Conservation (phyloP, 1,140 invertebrate species). For the Penaeus chinensis region DNA sequence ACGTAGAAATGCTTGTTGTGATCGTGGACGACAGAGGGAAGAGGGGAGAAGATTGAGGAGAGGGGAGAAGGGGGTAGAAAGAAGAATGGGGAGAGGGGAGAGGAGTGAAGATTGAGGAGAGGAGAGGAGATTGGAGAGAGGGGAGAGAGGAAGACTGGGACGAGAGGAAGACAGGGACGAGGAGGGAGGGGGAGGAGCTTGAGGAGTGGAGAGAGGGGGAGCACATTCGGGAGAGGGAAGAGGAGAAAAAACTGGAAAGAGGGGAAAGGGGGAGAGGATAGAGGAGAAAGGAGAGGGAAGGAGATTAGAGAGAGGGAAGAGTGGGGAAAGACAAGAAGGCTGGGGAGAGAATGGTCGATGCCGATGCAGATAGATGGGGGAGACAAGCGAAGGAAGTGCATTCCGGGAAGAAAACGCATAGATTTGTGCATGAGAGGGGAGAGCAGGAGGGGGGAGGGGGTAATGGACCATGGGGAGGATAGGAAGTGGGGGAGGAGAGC, state of each 20-base stretch:
- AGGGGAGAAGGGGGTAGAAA: too few species aligned
- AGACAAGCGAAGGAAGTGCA: slow-evolving; percentile 3
- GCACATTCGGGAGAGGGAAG: not conserved
- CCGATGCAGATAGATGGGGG: not conserved
- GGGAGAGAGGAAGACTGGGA: not conserved
- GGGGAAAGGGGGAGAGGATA: not conserved
- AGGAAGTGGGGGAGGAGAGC: too few species aligned
- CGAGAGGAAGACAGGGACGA: too few species aligned
- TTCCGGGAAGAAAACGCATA: not conserved
- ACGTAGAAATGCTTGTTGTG: too few species aligned
- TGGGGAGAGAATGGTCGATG: not conserved
- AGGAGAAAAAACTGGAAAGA: too few species aligned
- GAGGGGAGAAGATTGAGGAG: too few species aligned
- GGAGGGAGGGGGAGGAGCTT: too few species aligned
- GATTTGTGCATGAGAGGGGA: too few species aligned
- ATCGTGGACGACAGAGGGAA: not conserved
- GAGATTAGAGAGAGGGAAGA: not conserved
- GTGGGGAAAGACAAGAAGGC: not conserved
- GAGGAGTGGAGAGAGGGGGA: not conserved
- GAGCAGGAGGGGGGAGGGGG: too few species aligned
- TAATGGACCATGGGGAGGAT: too few species aligned
- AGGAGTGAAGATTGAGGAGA: too few species aligned
- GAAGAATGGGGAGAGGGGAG: too few species aligned
- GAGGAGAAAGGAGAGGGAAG: not conserved
- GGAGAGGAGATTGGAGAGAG: not conserved